Evolutionary conservation across 2,113 vertebrate genomes (phyloP), one percentile per base, ranked within the genome.

Genomic region (Cephalopholis sonnerati): DNA sequence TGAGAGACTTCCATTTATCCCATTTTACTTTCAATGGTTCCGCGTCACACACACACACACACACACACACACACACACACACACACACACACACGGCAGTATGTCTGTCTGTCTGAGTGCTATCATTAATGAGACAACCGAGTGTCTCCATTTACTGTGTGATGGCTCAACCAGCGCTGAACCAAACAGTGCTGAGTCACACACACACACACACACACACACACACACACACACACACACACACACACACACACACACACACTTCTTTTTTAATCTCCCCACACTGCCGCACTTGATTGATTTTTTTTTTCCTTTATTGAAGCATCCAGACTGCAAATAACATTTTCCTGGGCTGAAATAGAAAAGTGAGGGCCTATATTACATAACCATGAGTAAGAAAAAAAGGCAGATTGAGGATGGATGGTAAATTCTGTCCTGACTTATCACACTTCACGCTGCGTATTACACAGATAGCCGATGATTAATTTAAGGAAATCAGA

Each of bases 81-180:
- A n/a, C 57, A 73, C 51, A 57, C 53, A 70, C 68, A 55, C 68
- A 55, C 65, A 51, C 65, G 2, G 5, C 17, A 18, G 8, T 18
- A 20, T 7, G 16, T 12, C 50, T 24, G 1, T 44, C 41, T 44
- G 51, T 65, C 66, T 27, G 64, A 75, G 65, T 29, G 74, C 70
- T 44, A 22, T 68, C 74, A 82, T 88, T 82, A 85, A 44, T 12
- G 39, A 66, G 66, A 54, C 68, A 17, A 20, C 36, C 1, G 27
- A 67, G 66, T 18, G 22, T 76, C 27, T 87, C 46, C 61, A 72
- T 83, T 77, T 63, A 61, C 46, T 44, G 41, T 44, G 41, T 44
- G 41, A 9, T 71, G 27, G 27, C 27, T 50, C 63, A 54, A 44
- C 20, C 25, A 22, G 15, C 41, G 3, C 29, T 5, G 15, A 77